Evolutionary conservation across 2,888 invertebrate genomes (phyloP).

Genomic region (Lithosia quadra): DNA sequence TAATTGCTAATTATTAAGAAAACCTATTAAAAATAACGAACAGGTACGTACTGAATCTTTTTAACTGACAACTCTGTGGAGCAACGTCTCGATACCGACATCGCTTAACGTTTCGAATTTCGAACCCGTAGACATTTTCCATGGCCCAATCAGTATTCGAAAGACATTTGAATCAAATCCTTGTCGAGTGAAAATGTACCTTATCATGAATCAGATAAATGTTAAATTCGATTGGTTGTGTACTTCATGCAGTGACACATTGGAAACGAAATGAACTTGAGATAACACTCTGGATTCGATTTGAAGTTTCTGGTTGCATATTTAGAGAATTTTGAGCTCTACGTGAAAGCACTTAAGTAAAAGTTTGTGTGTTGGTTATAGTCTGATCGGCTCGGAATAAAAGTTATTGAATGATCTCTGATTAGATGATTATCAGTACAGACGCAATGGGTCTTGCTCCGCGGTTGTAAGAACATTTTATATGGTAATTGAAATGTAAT

Average conservation of each 20-base stretch:
- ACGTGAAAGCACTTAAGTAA: constrained; percentile 56
- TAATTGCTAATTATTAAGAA: constrained; percentile 44
- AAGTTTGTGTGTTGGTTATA: constrained; percentile 52
- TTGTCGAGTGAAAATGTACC: constrained; percentile 53
- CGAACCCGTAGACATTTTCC: constrained; percentile 73
- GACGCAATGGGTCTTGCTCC: constrained; percentile 73
- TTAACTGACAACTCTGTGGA: constrained; percentile 70
- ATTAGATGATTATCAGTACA: constrained; percentile 86
- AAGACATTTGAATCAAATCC: constrained; percentile 52
- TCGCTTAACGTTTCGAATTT: constrained; percentile 77
- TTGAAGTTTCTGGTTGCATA: constrained; percentile 63
- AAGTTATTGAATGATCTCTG: constrained; percentile 84
- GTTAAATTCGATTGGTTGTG: constrained; percentile 58
- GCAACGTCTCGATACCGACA: constrained; percentile 63
- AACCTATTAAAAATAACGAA: constrained; percentile 38
- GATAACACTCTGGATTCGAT: constrained; percentile 78
- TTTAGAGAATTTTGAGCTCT: constrained; percentile 64
- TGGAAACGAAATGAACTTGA: constrained; percentile 70
- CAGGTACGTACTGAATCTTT: constrained; percentile 43
- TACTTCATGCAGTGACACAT: constrained; percentile 61
- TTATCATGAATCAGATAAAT: constrained; percentile 56
- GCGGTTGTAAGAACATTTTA: constrained; percentile 79
- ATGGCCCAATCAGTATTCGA: constrained; percentile 59
- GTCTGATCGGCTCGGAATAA: constrained; percentile 73
- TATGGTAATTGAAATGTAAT: constrained; percentile 86